phyloP scores from a whole-genome alignment of 1,140 invertebrate species.

The Philaenus spumarius region DNA sequence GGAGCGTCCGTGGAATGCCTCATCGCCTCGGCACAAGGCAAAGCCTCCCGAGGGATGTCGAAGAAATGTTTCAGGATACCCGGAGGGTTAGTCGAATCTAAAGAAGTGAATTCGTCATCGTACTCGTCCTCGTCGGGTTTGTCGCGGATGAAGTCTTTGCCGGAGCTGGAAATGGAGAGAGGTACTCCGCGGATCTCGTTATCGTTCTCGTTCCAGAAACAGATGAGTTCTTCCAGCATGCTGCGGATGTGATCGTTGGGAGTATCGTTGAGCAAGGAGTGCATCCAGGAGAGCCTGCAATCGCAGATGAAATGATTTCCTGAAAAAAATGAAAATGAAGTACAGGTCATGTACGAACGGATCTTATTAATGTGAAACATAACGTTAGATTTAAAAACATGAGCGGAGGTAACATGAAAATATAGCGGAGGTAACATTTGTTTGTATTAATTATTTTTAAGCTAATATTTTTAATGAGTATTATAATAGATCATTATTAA shows the following conservation, averaged over 20 bases:
- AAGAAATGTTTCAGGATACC: background rate
- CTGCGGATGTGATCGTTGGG: constrained; percentile 56
- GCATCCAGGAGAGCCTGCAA: constrained; percentile 69
- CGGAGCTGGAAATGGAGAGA: background rate
- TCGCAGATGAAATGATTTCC: constrained; percentile 46
- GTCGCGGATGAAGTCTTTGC: background rate
- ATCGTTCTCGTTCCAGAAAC: constrained; percentile 32
- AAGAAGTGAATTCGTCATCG: background rate
- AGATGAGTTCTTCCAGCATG: constrained; percentile 57
- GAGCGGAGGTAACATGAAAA: no score
- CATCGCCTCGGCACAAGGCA: constrained; percentile 7
- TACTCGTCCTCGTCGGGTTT: constrained; percentile 4
- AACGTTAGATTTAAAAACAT: no score
- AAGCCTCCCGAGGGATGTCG: constrained; percentile 5
- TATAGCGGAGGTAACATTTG: no score
- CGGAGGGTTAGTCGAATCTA: background rate
- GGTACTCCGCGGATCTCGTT: constrained; percentile 5
- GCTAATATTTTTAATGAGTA: no score
- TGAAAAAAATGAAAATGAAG: no score
- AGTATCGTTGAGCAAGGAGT: constrained; percentile 62
- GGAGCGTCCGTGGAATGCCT: constrained; percentile 9
- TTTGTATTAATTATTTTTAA: no score
- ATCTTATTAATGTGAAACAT: no score
- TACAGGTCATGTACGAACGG: no score
- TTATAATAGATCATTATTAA: no score